A percentile compares a stretch with the other conserved stretches of the same genome.
These are phyloP conservation scores for Aethes cnicana DNA, from an alignment of 2,888 invertebrate species.

Conservation along the genomic window DNA sequence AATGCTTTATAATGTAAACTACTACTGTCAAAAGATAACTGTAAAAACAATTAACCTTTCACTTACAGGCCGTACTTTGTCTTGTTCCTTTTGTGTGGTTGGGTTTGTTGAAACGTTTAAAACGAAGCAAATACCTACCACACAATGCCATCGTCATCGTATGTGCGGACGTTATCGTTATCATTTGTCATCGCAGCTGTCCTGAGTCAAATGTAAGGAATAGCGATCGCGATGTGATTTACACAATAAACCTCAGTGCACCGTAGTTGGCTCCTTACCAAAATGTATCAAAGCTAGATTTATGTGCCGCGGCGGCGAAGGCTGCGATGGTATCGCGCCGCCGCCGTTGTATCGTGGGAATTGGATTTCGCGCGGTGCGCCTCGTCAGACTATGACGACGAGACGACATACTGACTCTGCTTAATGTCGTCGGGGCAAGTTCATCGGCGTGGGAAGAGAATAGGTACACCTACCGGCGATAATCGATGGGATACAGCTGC, in stretches of 20 bases:
- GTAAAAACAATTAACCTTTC: slow-evolving; percentile 13
- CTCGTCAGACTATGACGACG: slow-evolving; percentile 46
- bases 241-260: slow-evolving; percentile 41
- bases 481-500: too few species aligned
- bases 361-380: slow-evolving; percentile 54
- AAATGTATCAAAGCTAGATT: slow-evolving; percentile 80
- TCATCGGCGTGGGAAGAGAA: too few species aligned
- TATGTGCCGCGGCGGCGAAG: slow-evolving; percentile 74
- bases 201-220: slow-evolving; percentile 8
- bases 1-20: too few species aligned
- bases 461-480: too few species aligned
- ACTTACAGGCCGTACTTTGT: neutral
- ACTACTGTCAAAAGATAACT: slow-evolving; percentile 1
- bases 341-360: slow-evolving; percentile 59
- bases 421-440: too few species aligned
- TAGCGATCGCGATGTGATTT: slow-evolving; percentile 23
- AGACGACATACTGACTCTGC: slow-evolving; percentile 41
- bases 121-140: neutral
- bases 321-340: slow-evolving; percentile 67
- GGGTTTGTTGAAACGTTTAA: neutral
- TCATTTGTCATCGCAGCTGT: slow-evolving; percentile 10
- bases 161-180: neutral
- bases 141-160: neutral
- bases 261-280: slow-evolving; percentile 75
- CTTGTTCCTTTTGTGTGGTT: slow-evolving; percentile 1